phyloP scores from a whole-genome alignment of 2,888 invertebrate genomes.

The Nomada ferruginata region DNA sequence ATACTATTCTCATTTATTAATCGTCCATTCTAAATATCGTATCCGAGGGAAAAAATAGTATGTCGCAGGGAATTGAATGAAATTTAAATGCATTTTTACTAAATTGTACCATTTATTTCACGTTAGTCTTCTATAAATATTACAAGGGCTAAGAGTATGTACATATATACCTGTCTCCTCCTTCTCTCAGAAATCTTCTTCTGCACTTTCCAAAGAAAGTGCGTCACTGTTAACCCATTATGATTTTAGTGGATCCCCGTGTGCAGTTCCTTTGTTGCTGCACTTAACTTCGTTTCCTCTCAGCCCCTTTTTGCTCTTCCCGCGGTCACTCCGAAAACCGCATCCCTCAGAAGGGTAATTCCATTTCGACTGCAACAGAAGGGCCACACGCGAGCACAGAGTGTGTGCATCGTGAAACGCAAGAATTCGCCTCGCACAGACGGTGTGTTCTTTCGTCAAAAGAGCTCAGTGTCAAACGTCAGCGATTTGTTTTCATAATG shows the following conservation, averaged over 20 bases:
- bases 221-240: slow-evolving; percentile 8
- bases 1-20: no score
- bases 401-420: neutral
- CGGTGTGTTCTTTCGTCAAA: neutral
- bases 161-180: no score
- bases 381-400: neutral
- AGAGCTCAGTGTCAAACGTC: slow-evolving; percentile 58
- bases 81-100: no score
- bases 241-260: slow-evolving; percentile 4
- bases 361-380: neutral
- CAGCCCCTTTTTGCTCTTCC: slow-evolving; percentile 4
- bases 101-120: no score
- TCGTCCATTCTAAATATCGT: no score
- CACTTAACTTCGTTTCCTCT: slow-evolving; percentile 14
- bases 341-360: slow-evolving; percentile 15
- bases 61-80: no score
- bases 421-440: no score
- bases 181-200: no score
- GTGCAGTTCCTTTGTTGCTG: slow-evolving; percentile 13
- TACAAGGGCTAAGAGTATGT: no score
- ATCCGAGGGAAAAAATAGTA: no score
- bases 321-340: neutral
- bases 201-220: neutral
- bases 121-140: no score
- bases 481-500: slow-evolving; percentile 61